Evolutionary conservation across 1,140 invertebrate genomes (phyloP), one percentile per base, ranked within the genome.

Genomic region (Drosophila pruinosa): DNA sequence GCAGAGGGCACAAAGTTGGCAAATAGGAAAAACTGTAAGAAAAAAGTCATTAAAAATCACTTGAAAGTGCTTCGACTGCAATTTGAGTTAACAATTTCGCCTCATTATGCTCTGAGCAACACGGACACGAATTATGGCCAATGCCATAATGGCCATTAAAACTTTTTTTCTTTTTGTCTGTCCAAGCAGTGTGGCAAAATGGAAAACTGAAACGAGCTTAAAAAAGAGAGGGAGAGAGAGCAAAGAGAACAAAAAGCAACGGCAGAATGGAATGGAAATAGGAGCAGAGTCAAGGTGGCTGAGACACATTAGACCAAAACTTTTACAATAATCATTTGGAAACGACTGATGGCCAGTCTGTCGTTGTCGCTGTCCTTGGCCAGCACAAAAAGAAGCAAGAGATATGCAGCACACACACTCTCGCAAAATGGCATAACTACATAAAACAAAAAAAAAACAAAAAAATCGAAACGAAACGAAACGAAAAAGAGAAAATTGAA

Each of bases 121-220:
- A 15, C 17, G 12, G 1, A 22, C 59, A 71, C 81, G 70, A 88
- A 88, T 85, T 86, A 85, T 85, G 77, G 64, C 80, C 81, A 81
- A 85, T 77, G 80, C 71, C 43, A 86, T 86, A 85, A 77, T 86
- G 61, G 80, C 81, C 80, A 86, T 85, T 86, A 86, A 86, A 71
- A 78, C 58, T 71, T 58, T 39, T 45, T 43, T 41, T 24, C 36
- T 69, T 76, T 74, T 85, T 71, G 41, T 70, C 50, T 63, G 59
- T 50, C 52, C 78, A 58, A 56, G 56, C 71, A 50, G 67, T 62
- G 31, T 62, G 38, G n/a, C 31, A 61, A 68, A n/a, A 65, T 65
- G 50, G 53, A 41, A 43, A 45, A 63, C 28, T 22, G 50, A 41
- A 54, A 67, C 56, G 63, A 57, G 58, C 48, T 36, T 26, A 39